A percentile compares a stretch with the other conserved stretches of the same genome.
phyloP scores from a whole-genome alignment of 2,113 vertebrate genomes.

The Triplophysa tibetana region DNA sequence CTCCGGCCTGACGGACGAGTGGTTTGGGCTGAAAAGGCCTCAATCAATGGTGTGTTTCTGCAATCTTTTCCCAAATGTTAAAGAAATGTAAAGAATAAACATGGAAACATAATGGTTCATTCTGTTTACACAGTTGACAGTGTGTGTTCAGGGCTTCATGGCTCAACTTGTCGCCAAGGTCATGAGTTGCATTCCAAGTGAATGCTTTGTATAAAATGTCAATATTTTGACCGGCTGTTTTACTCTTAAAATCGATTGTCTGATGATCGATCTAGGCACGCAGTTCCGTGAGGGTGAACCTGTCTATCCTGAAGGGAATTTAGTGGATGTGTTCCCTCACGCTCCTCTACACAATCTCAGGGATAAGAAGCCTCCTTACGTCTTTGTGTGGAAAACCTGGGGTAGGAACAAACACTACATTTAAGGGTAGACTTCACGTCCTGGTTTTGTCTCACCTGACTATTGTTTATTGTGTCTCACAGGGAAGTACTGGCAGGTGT shows the following conservation, averaged over 20 bases:
- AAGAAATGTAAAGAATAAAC: too few species aligned
- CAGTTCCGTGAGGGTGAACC: constrained; percentile 70
- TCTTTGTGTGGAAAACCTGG: constrained; percentile 92
- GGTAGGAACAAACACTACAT: constrained; percentile 65
- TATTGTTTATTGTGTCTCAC: constrained; percentile 16
- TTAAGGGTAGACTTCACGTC: background rate
- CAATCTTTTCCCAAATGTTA: background rate
- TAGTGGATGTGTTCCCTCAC: background rate
- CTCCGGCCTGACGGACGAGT: constrained; percentile 77
- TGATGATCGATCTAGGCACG: constrained; percentile 70
- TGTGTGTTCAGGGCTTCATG: too few species aligned
- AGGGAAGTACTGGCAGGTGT: constrained; percentile 92
- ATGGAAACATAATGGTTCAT: background rate
- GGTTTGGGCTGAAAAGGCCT: constrained; percentile 79
- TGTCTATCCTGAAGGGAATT: constrained; percentile 73
- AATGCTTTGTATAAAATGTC: background rate
- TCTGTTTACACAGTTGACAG: background rate
- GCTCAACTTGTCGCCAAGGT: too few species aligned
- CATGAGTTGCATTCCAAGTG: too few species aligned
- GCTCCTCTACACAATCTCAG: constrained; percentile 39
- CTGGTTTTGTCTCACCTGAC: background rate
- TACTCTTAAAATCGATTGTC: background rate
- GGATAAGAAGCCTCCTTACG: constrained; percentile 76
- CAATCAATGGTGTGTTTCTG: constrained; percentile 77
- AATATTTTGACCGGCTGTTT: background rate